Conservation (phyloP, 2,113 vertebrate genomes). For the Craseonycteris thonglongyai region DNA sequence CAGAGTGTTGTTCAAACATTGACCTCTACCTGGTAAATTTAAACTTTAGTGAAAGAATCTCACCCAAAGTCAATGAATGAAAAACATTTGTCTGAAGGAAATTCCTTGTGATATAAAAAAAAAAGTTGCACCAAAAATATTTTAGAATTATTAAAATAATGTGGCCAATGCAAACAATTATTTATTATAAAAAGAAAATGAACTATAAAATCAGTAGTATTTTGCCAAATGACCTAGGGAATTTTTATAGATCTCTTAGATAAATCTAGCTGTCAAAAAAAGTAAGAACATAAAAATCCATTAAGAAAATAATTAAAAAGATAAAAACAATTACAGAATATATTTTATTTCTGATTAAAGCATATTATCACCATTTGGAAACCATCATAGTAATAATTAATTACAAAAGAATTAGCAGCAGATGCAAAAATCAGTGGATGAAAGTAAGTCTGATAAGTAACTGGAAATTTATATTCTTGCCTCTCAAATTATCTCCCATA, state of each 20-base stretch:
- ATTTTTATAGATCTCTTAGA: constrained; percentile 4
- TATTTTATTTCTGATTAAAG: constrained; percentile 27
- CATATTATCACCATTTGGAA: not conserved
- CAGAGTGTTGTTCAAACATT: not conserved
- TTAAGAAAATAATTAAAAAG: constrained; percentile 28
- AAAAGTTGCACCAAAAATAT: not conserved
- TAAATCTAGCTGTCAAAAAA: not conserved
- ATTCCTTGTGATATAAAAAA: not conserved
- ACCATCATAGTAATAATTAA: not conserved
- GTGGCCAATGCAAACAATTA: not conserved
- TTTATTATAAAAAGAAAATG: constrained; percentile 14
- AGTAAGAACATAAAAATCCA: not conserved
- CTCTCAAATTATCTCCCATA: not conserved
- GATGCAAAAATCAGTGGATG: not conserved
- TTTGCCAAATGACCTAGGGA: not conserved
- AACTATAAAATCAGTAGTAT: not conserved
- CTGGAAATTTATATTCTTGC: not conserved
- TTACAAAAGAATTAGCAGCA: constrained; percentile 13
- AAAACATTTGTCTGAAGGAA: not conserved
- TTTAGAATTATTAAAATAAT: not conserved
- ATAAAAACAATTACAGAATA: constrained; percentile 1
- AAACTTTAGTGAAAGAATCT: not conserved
- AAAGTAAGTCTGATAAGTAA: not conserved
- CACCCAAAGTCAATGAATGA: not conserved
- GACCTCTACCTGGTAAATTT: not conserved